A percentile compares a stretch with the other conserved stretches of the same genome.
Evolutionary conservation across 1,140 invertebrate species (phyloP).

Genomic region (Magallana ariakensis): DNA sequence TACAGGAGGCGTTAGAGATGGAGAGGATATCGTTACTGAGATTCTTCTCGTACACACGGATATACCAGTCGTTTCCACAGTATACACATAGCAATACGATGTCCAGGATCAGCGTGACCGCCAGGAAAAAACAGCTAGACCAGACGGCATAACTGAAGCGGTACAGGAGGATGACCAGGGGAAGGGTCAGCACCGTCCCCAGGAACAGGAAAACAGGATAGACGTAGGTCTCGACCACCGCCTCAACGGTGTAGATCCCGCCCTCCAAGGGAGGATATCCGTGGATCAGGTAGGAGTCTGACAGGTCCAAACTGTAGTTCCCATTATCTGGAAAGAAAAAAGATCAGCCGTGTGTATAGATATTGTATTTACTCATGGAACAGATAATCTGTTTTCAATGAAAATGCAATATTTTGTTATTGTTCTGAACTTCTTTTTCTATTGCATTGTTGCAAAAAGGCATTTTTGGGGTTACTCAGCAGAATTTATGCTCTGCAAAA

Average conservation of each 20-base stretch:
- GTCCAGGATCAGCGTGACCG: constrained; percentile 70
- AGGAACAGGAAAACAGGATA: constrained; percentile 70
- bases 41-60: constrained; percentile 41
- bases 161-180: constrained; percentile 67
- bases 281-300: background rate
- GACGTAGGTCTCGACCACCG: background rate
- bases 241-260: background rate
- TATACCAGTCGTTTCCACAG: constrained; percentile 75
- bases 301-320: background rate
- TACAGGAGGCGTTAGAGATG: constrained; percentile 74
- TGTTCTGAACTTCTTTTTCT: no score
- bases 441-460: no score
- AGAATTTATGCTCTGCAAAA: no score
- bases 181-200: constrained; percentile 73
- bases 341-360: background rate
- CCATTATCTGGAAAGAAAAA: background rate
- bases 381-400: no score
- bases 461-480: no score
- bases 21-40: constrained; percentile 67
- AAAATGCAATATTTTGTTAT: no score
- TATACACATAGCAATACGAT: constrained; percentile 72
- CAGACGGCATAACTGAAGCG: constrained; percentile 71
- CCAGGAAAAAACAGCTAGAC: constrained; percentile 78
- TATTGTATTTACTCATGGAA: no score
- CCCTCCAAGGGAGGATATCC: background rate